Percentiles rank a stretch among this genome's conserved stretches.
phyloP scores from a whole-genome alignment of 2,113 vertebrate species.

The Cephalopterus ornatus region DNA sequence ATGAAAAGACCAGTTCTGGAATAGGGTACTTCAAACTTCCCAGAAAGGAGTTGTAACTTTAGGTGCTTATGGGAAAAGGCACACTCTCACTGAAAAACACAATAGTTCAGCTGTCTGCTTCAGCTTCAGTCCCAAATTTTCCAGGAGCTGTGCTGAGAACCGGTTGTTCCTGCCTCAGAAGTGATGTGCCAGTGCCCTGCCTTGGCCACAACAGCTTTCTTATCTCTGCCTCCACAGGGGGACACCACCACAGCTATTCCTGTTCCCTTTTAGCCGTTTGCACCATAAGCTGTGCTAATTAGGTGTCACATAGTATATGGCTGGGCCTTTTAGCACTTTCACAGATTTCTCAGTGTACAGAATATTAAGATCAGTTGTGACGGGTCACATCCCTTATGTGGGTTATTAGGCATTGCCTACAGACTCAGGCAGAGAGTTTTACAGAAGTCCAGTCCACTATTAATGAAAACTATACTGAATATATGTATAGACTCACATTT shows the following conservation, averaged over 20 bases:
- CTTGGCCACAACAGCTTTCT: background rate
- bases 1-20: background rate
- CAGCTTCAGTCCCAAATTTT: background rate
- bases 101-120: background rate
- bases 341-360: background rate
- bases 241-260: background rate
- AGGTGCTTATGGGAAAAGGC: background rate
- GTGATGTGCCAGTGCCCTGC: background rate
- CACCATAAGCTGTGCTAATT: background rate
- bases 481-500: background rate
- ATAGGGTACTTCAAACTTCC: background rate
- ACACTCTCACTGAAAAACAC: background rate
- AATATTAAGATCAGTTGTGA: background rate
- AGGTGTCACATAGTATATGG: background rate
- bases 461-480: background rate
- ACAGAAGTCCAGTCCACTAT: background rate
- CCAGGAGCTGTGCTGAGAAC: background rate
- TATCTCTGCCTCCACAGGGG: background rate
- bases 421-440: background rate
- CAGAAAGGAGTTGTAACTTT: background rate
- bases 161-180: background rate
- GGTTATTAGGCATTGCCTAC: background rate
- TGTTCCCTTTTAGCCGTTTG: background rate
- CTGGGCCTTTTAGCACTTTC: background rate
- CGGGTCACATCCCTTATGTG: background rate